Evolutionary conservation across 30 jellyfish, hydroid and myxozoan species (phyloP), one percentile per base, ranked within the genome.

Genomic region (Phacellophora camtschatica): DNA sequence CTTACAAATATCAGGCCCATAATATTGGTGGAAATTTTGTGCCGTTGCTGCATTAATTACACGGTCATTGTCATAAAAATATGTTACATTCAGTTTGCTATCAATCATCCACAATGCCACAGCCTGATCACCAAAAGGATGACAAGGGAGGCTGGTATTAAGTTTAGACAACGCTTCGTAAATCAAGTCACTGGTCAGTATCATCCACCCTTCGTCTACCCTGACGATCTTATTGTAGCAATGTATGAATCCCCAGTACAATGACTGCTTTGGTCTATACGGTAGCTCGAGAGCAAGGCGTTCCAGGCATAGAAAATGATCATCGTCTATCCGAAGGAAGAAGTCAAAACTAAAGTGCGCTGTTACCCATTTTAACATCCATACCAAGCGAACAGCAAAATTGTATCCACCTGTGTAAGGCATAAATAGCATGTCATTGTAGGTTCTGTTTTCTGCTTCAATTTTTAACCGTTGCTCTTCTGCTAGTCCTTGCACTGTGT

Each of bases 201-300:
- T 33, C 86, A 92, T 66, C 98, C 98, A 92, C 13, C 98, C 98
- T 62, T 92, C 98, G 43, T 92, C 98, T 18, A 92, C 96, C 33
- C 98, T 37, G 4, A 92, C 95, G 13, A 92, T 92, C 15, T 66
- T 71, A 15, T 70, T 74, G 22, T 76, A 65, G 41, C 98, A 92
- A 55, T 92, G 98, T 29, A 85, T 55, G 85, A 65, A 92, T 10
- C 98, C 98, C 98, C 98, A 92, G 69, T 92, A 92, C 5, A 92
- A 53, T 3, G 88, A 85, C 30, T 71, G 32, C 28, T 67, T 77
- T 11, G 92, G 95, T 64, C 98, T 77, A 20, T 56, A 56, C 7
- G 95, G 98, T 16, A 92, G 95, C 78, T 92, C 98, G 62, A 18
- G 28, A 2, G 80, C 69, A 28, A 92, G 87, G 5, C 95, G 89